These are phyloP conservation scores for Dasysyrphus tricinctus DNA, from an alignment of 2,888 invertebrate genomes.

Conservation along the genomic window DNA sequence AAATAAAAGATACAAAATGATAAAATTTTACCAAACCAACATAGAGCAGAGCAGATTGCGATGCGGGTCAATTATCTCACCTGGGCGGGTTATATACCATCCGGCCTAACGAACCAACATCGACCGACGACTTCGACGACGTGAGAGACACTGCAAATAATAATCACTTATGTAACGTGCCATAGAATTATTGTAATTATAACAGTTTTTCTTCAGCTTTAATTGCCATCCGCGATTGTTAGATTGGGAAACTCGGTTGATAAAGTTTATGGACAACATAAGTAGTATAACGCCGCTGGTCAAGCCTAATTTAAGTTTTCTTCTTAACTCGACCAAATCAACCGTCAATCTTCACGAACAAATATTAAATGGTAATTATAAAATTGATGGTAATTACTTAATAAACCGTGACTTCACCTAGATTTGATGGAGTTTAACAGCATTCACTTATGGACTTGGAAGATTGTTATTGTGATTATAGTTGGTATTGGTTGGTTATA, in stretches of 20 bases:
- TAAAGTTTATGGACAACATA: slow-evolving; percentile 42
- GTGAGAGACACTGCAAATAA: slow-evolving; percentile 45
- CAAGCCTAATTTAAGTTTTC: slow-evolving; percentile 38
- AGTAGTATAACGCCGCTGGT: slow-evolving; percentile 39
- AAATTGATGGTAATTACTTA: slow-evolving; percentile 67
- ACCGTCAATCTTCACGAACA: slow-evolving; percentile 61
- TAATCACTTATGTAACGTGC: slow-evolving; percentile 62
- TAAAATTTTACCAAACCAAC: slow-evolving; percentile 43
- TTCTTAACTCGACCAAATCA: slow-evolving; percentile 44
- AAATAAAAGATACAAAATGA: slow-evolving; percentile 41
- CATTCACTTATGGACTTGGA: slow-evolving; percentile 38
- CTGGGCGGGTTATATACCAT: slow-evolving; percentile 67
- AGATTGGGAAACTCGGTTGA: slow-evolving; percentile 65
- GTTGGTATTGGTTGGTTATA: background rate
- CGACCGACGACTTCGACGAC: slow-evolving; percentile 5
- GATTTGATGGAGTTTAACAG: slow-evolving; percentile 36
- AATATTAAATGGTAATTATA: slow-evolving; percentile 49
- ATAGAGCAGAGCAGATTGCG: slow-evolving; percentile 9
- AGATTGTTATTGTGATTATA: background rate
- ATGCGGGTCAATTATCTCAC: slow-evolving; percentile 70
- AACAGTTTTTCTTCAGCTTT: slow-evolving; percentile 41
- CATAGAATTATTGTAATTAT: slow-evolving; percentile 58
- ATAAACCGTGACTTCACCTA: slow-evolving; percentile 60
- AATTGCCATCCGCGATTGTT: slow-evolving; percentile 45
- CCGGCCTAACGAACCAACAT: slow-evolving; percentile 32